Evolutionary conservation across 2,113 vertebrate genomes (phyloP).

Genomic region (Vulpes lagopus): DNA sequence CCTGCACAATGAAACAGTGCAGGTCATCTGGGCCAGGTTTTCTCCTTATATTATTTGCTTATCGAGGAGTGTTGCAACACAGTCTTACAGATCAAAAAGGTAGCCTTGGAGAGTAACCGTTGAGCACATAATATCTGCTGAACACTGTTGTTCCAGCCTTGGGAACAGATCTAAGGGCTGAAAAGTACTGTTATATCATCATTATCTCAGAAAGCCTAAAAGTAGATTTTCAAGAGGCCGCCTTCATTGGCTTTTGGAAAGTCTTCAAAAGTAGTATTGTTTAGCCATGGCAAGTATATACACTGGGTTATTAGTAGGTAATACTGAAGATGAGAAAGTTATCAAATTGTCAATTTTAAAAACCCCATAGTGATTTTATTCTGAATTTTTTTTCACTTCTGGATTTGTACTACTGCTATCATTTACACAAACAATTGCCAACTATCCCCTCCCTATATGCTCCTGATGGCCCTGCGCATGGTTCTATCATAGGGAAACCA

Average conservation of each 20-base stretch:
- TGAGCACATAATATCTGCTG: background rate
- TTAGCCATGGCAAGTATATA: background rate
- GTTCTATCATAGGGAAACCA: constrained; percentile 40
- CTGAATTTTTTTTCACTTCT: background rate
- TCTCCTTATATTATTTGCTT: constrained; percentile 42
- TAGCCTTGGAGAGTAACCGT: constrained; percentile 32
- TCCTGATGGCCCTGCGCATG: background rate
- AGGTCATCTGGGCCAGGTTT: background rate
- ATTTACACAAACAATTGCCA: background rate
- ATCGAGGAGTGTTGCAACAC: background rate
- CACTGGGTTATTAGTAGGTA: background rate
- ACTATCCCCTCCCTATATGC: background rate
- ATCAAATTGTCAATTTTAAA: background rate
- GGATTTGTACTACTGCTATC: background rate
- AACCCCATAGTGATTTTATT: background rate
- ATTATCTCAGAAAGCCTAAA: background rate
- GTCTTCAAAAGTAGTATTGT: background rate
- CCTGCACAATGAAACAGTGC: background rate
- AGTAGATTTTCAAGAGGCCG: background rate
- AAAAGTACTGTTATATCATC: background rate
- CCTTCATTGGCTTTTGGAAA: background rate
- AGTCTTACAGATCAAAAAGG: constrained; percentile 58
- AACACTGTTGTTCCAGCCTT: background rate
- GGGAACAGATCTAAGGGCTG: constrained; percentile 32
- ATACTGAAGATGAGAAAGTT: background rate